Base-by-base conservation (phyloP, 2,888 invertebrate species). In the Furcula furcula region DNA sequence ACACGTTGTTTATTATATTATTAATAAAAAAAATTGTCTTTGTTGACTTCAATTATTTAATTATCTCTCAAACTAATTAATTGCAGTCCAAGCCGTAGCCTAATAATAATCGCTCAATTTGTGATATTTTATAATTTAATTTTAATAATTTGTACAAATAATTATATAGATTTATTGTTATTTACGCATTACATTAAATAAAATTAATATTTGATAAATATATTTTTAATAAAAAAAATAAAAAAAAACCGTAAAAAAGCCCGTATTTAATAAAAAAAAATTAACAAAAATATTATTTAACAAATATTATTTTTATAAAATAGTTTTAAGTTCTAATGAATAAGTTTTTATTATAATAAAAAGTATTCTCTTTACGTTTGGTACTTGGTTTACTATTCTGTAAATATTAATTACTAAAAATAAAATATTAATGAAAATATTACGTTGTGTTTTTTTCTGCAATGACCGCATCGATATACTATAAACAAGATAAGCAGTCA, bases 301-400 rank as follows among this genome's bases (percentile, higher is more conserved):
- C 35, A 34, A 35, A 36, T 23, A 23, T 19, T 20, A 36, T 4
- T 12, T 10, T 5, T 18, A 7, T 25, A 34, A 26, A 22, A 30
- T 42, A 16, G 30, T 40, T 21, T 36, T 38, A 28, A 35, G 31
- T 13, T 36, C 38, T 41, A 33, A 36, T 46, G 21, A 25, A 20
- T 20, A 7, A 7, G n/a, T 20, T 7, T 20, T 20, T 20, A 20
- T 7, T 20, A 7, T 10, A 10, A 5, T 11, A 23, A 23, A 23
- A 41, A 41, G 35, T 55, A 43, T 50, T 53, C 31, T 53, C 27
- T 46, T 13, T 31, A 43, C 20, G 29, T 51, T 52, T 42, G 54
- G 58, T 61, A 64, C 58, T 58, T 58, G 53, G 55, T 57, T 16
- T 44, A 43, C 35, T 30, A 19, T 31, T 41, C 47, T 64, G 62